Evolutionary conservation across 2,113 vertebrate genomes (phyloP), one percentile per base, ranked within the genome.

Genomic region (Cyprinodon variegatus): DNA sequence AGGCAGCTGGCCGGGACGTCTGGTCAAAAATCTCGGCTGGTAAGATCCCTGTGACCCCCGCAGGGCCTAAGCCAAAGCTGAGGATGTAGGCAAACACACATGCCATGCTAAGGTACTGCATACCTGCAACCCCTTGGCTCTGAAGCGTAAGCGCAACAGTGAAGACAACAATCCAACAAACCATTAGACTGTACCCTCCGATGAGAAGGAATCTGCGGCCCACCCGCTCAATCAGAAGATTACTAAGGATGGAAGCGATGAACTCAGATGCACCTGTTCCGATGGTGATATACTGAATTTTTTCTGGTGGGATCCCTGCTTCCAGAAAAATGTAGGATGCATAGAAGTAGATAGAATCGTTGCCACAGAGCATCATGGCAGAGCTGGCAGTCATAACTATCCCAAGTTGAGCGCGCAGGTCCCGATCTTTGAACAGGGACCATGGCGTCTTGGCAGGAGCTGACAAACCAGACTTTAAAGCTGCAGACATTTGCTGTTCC

Each of bases 1-100:
- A 98, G 2, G 96, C 96, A 2, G 96, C 95, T 2, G 97, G 96
- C 0, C 95, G 92, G 41, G 95, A 85, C 5, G 83, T 88, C 81
- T 98, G 96, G 85, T 96, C 95, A 73, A 99, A 98, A 63, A 97
- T 80, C 87, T 99, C 96, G 0, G 94, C 94, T 1, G 96, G 96
- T 63, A 99, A 85, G 72, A 99, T 92, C 13, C 95, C 95, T 0
- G 96, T 97, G 59, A 99, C 96, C 46, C 96, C 96, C 0, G 96
- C 97, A 74, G 97, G 97, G 59, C 97, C 96, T 22, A 97, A 91
- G 61, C 97, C 96, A 72, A 98, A 98, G 89, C 97, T 99, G 60
- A 98, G 93, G 90, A 98, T 97, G 89, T 96, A 96, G 81, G 94
- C 86, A 0, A 98, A 98, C 68, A 98, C 83, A 15, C 97, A 97